Evolutionary conservation across 2,113 vertebrate genomes (phyloP), one percentile per base, ranked within the genome.

Genomic region (Nibea coibor): DNA sequence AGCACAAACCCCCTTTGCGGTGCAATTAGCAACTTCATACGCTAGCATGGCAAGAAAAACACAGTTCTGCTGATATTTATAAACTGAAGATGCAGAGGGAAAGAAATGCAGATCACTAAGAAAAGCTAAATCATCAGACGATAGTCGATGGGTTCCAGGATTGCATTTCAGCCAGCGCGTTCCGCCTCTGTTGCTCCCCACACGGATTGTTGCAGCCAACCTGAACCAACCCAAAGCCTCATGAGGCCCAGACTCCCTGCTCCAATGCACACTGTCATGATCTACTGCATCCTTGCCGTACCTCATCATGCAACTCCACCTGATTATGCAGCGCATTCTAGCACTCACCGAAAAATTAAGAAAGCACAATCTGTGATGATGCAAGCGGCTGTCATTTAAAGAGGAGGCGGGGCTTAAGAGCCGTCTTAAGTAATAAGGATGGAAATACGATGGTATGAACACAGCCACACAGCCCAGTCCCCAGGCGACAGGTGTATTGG

Each of bases 401-500:
- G n/a, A 71, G 35, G 11, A 57, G 80, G 62, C 1, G 17, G 47
- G 61, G 11, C 61, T 77, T 68, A 64, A 50, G 48, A 74, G 81
- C 57, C 42, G 26, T 72, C 65, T 51, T 63, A 39, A 10, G n/a
- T 68, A 22, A 62, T 57, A 47, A 28, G 11, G 53, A 71, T 56
- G 51, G 57, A 58, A 72, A 69, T 45, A 69, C 65, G 65, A 70
- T 47, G 48, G 48, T 20, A 70, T 72, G 43, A 76, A 35, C 20
- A 75, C 71, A 63, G 24, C 24, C 73, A 74, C 57, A 73, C 24
- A 56, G 22, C 19, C 0, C 4, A 56, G 54, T 83, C 80, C 87
- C 63, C 24, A 75, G 87, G 82, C 81, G 19, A 84, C 78, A 86
- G 81, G 81, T 87, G 83, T 86, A 88, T 42, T 84, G 76, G 70